Evolutionary conservation across 2,888 invertebrate species (phyloP).

Genomic region (Drosophila macrospina): DNA sequence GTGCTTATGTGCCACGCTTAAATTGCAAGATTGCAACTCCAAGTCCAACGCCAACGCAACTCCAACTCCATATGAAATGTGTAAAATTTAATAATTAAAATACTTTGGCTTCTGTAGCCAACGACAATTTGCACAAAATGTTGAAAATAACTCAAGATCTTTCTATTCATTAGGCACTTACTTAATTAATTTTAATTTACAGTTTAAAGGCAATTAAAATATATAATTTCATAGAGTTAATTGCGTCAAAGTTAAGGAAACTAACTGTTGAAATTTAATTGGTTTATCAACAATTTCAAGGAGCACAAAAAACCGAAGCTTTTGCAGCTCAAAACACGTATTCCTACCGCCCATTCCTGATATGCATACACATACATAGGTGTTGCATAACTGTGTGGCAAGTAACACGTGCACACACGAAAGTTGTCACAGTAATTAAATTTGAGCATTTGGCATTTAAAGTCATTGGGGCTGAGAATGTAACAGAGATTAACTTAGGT

Average conservation of each 20-base stretch:
- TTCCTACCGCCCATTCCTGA: not conserved
- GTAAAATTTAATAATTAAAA: slow-evolving; percentile 23
- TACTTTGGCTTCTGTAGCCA: not conserved
- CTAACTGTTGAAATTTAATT: slow-evolving; percentile 29
- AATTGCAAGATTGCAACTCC: slow-evolving; percentile 15
- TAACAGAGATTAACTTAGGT: not conserved
- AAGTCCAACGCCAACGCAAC: slow-evolving; percentile 2
- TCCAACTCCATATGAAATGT: slow-evolving; percentile 9
- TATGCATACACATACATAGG: slow-evolving; percentile 21
- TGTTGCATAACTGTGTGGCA: not conserved
- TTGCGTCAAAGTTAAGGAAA: slow-evolving; percentile 4
- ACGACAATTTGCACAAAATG: not conserved
- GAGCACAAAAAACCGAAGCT: not conserved
- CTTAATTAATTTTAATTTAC: not conserved
- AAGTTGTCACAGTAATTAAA: not conserved
- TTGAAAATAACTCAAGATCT: not conserved
- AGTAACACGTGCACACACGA: not conserved
- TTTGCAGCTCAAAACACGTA: not conserved
- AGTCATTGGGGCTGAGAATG: not conserved
- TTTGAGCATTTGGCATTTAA: not conserved
- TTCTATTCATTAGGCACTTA: not conserved
- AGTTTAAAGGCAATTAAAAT: not conserved
- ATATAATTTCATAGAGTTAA: not conserved
- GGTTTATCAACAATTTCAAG: slow-evolving; percentile 7
- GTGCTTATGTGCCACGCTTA: slow-evolving; percentile 29